phyloP scores from a whole-genome alignment of 2,888 invertebrate species.

The Endomychus coccineus region DNA sequence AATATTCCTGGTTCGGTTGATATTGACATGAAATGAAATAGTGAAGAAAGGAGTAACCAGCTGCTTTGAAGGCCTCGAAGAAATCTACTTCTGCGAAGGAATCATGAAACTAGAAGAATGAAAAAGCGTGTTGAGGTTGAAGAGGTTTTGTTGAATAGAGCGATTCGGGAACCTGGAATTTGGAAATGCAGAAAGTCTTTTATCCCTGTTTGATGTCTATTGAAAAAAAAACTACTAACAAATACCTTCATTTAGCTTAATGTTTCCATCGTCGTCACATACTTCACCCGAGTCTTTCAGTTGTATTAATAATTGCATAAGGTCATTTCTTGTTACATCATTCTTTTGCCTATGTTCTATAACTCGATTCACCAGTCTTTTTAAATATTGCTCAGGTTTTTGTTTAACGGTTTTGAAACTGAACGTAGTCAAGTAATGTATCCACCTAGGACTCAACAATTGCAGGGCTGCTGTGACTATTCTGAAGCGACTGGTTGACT shows the following conservation, averaged over 20 bases:
- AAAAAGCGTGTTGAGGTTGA: too few species aligned
- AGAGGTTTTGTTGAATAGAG: too few species aligned
- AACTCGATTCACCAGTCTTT: conserved; percentile 31
- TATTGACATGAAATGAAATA: too few species aligned
- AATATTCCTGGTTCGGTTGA: too few species aligned
- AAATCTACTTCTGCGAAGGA: too few species aligned
- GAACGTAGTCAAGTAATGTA: conserved; percentile 8
- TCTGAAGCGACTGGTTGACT: conserved; percentile 6
- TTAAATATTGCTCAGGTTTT: conserved; percentile 32
- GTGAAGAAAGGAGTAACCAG: too few species aligned
- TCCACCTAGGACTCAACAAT: conserved; percentile 13
- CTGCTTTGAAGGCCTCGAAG: too few species aligned
- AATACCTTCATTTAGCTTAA: neutral
- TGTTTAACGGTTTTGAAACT: conserved; percentile 12
- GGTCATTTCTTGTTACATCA: conserved; percentile 7
- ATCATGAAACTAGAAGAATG: too few species aligned
- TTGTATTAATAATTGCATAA: conserved; percentile 13
- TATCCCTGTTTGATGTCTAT: too few species aligned
- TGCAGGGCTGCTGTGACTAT: conserved; percentile 14
- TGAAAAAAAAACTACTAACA: too few species aligned
- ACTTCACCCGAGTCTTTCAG: conserved; percentile 10
- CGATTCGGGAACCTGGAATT: too few species aligned
- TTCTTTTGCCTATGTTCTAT: conserved; percentile 20
- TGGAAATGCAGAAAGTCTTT: too few species aligned
- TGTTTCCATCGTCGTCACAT: conserved; percentile 2